Conservation (phyloP, 1,140 invertebrate genomes). For the Wasmannia auropunctata region DNA sequence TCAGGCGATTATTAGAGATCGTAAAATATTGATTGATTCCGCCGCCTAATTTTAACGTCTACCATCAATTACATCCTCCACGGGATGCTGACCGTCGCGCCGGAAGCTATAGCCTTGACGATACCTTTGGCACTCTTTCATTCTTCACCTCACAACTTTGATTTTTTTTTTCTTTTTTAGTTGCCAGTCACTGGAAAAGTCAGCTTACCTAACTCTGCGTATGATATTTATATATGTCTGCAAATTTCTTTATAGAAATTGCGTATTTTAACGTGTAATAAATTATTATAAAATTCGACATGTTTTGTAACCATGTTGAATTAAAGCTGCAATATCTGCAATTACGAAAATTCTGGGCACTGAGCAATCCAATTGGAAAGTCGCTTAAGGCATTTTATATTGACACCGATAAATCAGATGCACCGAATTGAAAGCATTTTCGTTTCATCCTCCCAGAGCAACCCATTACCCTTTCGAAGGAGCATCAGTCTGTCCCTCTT, state of each 20-base stretch:
- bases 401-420: slow-evolving; percentile 66
- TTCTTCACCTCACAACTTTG: background rate
- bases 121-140: slow-evolving; percentile 34
- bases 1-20: slow-evolving; percentile 73
- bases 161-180: background rate
- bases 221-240: background rate
- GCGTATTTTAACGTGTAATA: background rate
- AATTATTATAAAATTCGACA: background rate
- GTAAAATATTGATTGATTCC: slow-evolving; percentile 78
- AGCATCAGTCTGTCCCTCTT: slow-evolving; percentile 30
- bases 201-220: too few relatives aligned
- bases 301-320: background rate
- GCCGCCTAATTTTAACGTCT: slow-evolving; percentile 71
- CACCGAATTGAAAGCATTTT: slow-evolving; percentile 62
- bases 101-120: slow-evolving; percentile 53
- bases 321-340: background rate
- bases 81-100: background rate
- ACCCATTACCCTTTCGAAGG: slow-evolving; percentile 60
- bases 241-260: background rate
- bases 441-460: slow-evolving; percentile 33
- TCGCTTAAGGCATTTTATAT: background rate
- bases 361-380: background rate
- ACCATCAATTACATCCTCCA: slow-evolving; percentile 63
- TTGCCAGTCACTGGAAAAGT: background rate
- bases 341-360: background rate